These are phyloP conservation scores for Zaprionus kolodkinae DNA, from an alignment of 1,140 invertebrate genomes.

Conservation along the genomic window DNA sequence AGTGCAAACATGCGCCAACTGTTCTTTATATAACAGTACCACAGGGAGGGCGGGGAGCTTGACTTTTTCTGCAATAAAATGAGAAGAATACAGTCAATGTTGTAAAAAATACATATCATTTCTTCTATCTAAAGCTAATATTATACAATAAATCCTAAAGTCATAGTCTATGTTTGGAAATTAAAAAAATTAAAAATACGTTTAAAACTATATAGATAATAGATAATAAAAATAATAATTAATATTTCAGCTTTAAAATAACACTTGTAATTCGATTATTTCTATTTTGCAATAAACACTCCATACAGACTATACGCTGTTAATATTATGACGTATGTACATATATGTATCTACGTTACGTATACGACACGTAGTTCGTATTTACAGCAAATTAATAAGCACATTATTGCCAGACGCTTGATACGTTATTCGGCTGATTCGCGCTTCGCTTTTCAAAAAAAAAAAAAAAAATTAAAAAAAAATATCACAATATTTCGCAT, in stretches of 20 bases:
- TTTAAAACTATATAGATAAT: too few relatives aligned
- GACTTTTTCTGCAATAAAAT: slow-evolving; percentile 67
- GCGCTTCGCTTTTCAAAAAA: slow-evolving; percentile 50
- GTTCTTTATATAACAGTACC: slow-evolving; percentile 88
- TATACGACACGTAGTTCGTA: slow-evolving; percentile 19
- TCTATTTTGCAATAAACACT: not conserved
- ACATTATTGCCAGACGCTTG: slow-evolving; percentile 44
- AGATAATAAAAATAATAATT: too few relatives aligned
- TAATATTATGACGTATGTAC: not conserved
- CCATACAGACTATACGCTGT: not conserved
- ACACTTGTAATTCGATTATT: too few relatives aligned
- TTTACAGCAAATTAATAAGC: slow-evolving; percentile 57
- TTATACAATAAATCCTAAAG: too few relatives aligned
- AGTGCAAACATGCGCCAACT: slow-evolving; percentile 90
- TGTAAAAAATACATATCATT: not conserved
- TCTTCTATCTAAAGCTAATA: not conserved
- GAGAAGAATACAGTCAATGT: not conserved
- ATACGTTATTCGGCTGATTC: slow-evolving; percentile 31
- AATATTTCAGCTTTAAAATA: too few relatives aligned
- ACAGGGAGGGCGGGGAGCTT: slow-evolving; percentile 85
- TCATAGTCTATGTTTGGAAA: too few relatives aligned
- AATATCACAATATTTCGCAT: slow-evolving; percentile 47
- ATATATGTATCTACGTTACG: slow-evolving; percentile 7
- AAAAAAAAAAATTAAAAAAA: slow-evolving; percentile 64
- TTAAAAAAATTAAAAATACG: too few relatives aligned